phyloP scores from a whole-genome alignment of 2,113 vertebrate genomes.

The Rynchops niger region DNA sequence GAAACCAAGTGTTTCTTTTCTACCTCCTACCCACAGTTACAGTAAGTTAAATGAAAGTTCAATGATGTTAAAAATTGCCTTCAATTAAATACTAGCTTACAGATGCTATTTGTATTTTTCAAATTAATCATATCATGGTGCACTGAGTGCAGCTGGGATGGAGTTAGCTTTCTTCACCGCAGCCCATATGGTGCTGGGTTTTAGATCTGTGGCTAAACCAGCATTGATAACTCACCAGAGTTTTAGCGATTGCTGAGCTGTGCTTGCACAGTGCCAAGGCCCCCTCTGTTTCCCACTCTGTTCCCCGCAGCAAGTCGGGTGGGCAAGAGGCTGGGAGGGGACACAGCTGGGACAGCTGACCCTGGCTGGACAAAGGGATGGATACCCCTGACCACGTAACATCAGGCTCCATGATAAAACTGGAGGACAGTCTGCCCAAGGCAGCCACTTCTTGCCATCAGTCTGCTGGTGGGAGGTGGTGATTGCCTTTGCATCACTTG shows the following conservation, averaged over 20 bases:
- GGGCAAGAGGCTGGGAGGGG: background rate
- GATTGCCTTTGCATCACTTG: background rate
- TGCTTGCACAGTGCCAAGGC: background rate
- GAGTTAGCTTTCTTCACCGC: background rate
- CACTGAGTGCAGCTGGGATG: background rate
- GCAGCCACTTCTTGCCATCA: accelerated
- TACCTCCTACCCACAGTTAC: background rate
- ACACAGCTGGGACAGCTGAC: background rate
- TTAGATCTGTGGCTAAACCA: background rate
- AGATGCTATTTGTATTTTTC: background rate
- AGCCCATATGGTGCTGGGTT: background rate
- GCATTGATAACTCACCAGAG: accelerated
- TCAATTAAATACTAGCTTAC: background rate
- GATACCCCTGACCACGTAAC: background rate
- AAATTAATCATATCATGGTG: accelerated
- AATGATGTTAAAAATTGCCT: background rate
- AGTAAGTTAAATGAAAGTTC: background rate
- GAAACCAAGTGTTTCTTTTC: background rate
- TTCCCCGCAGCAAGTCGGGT: accelerated
- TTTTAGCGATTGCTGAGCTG: background rate
- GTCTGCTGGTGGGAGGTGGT: background rate
- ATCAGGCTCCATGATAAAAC: background rate
- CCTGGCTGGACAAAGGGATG: background rate
- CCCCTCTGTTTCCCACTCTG: background rate
- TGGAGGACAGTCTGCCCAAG: background rate